Conservation (phyloP, 2,797 vertebrate genomes). For the Austrolebias charrua region DNA sequence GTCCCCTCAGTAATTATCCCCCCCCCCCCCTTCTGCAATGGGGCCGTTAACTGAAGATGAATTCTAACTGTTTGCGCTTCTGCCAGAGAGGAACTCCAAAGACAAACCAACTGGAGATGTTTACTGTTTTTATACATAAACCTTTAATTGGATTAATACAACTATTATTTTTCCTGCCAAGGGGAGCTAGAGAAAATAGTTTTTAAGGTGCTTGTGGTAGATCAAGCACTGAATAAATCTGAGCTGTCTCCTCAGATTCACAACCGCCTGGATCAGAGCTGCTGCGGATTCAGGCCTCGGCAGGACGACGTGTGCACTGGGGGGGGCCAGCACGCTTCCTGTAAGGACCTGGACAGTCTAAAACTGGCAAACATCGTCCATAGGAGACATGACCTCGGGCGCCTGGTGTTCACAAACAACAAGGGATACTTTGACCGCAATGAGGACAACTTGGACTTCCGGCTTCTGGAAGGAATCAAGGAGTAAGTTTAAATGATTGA, state of each 20-base stretch:
- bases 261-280: conserved; percentile 89
- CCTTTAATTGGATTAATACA: conserved; percentile 1
- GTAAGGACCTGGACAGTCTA: conserved; percentile 75
- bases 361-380: conserved; percentile 86
- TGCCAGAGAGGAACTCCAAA: background rate
- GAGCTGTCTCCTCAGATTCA: conserved; percentile 81
- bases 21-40: background rate
- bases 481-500: conserved; percentile 82
- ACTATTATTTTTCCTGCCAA: background rate
- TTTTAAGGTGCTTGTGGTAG: no score
- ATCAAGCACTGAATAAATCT: background rate
- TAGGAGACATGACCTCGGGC: conserved; percentile 81
- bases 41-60: background rate
- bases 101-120: background rate
- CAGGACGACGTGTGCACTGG: conserved; percentile 85
- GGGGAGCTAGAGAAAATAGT: background rate
- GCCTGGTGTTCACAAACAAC: conserved; percentile 88
- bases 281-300: conserved; percentile 92
- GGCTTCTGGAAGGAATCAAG: conserved; percentile 90
- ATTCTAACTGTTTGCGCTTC: conserved; percentile 3
- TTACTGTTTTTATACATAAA: background rate
- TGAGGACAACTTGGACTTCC: conserved; percentile 94
- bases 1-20: background rate
- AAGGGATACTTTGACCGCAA: conserved; percentile 93
- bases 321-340: conserved; percentile 75